Evolutionary conservation across 2,888 invertebrate genomes (phyloP).

Genomic region (Corbicula japonica): DNA sequence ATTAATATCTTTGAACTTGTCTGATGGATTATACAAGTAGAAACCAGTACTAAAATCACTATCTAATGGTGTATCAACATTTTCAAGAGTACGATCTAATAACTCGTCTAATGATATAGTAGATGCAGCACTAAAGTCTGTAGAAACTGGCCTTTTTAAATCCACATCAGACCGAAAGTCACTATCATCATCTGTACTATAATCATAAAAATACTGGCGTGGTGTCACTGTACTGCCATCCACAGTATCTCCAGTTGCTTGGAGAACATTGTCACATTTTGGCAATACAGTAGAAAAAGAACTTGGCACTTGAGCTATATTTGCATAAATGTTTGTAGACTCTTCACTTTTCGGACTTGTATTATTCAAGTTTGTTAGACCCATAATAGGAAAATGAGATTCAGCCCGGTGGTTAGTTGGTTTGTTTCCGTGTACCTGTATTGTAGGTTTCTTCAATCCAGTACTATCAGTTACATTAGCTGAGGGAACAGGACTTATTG

Average conservation of each 20-base stretch:
- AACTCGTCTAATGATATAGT: slow-evolving; percentile 84
- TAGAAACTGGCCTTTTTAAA: slow-evolving; percentile 75
- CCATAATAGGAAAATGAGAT: slow-evolving; percentile 64
- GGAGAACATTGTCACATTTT: slow-evolving; percentile 2
- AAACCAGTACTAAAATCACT: slow-evolving; percentile 77
- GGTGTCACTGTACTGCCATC: slow-evolving; percentile 33
- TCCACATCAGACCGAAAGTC: slow-evolving; percentile 66
- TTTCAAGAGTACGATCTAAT: slow-evolving; percentile 79
- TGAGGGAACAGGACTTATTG: slow-evolving; percentile 31
- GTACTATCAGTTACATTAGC: slow-evolving; percentile 20
- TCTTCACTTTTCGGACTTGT: slow-evolving; percentile 60
- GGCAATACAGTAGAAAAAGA: slow-evolving; percentile 10
- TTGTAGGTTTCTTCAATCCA: slow-evolving; percentile 34
- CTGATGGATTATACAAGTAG: slow-evolving; percentile 54
- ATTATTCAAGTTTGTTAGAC: slow-evolving; percentile 55
- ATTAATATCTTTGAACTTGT: not conserved
- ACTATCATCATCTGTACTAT: slow-evolving; percentile 82
- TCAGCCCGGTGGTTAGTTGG: slow-evolving; percentile 34
- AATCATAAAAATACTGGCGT: slow-evolving; percentile 79
- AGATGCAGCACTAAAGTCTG: slow-evolving; percentile 80
- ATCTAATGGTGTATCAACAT: slow-evolving; percentile 73
- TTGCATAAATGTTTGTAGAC: slow-evolving; percentile 48
- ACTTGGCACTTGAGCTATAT: slow-evolving; percentile 43
- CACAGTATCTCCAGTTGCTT: slow-evolving; percentile 2
- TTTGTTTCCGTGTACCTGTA: slow-evolving; percentile 47